A percentile compares a stretch with the other conserved stretches of the same genome.
phyloP scores from a whole-genome alignment of 2,113 vertebrate species.

The Xyliphius kryptos region DNA sequence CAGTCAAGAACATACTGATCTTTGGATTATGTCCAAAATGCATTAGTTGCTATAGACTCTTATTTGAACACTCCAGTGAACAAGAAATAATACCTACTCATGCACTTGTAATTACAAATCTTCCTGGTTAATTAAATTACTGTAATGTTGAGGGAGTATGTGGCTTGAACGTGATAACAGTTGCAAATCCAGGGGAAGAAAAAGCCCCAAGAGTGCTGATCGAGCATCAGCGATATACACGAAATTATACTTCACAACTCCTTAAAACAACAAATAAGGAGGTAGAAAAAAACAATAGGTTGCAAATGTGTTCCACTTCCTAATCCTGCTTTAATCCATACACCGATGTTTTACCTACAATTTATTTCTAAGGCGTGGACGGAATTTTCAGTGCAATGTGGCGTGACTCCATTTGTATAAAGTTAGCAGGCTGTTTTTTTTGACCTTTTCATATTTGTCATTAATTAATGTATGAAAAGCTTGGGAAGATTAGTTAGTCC shows the following conservation, averaged over 20 bases:
- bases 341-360: too few relatives aligned
- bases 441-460: too few relatives aligned
- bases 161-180: conserved; percentile 23
- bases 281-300: neutral
- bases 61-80: neutral
- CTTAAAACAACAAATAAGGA: neutral
- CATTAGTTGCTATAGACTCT: neutral
- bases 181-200: conserved; percentile 15
- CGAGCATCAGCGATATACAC: neutral
- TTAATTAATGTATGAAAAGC: too few relatives aligned
- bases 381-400: too few relatives aligned
- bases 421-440: too few relatives aligned
- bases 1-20: neutral
- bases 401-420: too few relatives aligned
- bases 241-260: neutral
- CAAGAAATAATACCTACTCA: conserved; percentile 7
- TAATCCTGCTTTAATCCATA: too few relatives aligned
- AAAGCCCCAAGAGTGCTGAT: conserved; percentile 24
- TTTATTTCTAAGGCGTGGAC: too few relatives aligned
- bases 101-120: conserved; percentile 29
- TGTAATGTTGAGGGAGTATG: conserved; percentile 25
- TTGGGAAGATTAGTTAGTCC: too few relatives aligned
- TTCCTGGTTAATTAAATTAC: conserved; percentile 32
- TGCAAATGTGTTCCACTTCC: neutral
- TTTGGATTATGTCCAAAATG: neutral